Base-by-base conservation (phyloP, 2,888 invertebrate species). In the Peribatodes rhomboidaria region DNA sequence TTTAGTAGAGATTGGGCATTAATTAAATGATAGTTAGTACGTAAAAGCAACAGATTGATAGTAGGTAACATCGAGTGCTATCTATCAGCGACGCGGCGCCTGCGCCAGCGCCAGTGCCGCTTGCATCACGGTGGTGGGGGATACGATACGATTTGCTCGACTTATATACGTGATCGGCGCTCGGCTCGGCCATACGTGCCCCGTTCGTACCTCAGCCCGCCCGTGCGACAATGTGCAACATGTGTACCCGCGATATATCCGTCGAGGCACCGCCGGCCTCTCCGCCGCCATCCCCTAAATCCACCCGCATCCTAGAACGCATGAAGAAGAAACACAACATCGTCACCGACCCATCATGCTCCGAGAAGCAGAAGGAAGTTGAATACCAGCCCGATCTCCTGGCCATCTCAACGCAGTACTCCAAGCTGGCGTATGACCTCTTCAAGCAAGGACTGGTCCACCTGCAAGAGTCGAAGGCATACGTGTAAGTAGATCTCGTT, bases 261-360 rank as follows among this genome's bases (percentile, higher is more conserved):
- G 81, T 78, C 58, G 75, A 77, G 59, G 80, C 81, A 39, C 75
- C 81, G 55, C 75, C 74, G 33, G 55, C 55, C 11, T 10, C 54
- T 16, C 77, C 77, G 37, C 73, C 76, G 52, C 76, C 79, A 10
- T 74, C 74, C n/a, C 59, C 74, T 0, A 76, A 79, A 58, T 58
- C 70, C 0, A 78, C 77, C 65, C 81, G 79, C 42, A 78, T 79
- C 1, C 62, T 93, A 35, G 90, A 93, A 54, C 77, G 88, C 2
- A 81, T 93, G 83, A 94, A 93, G 88, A 84, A 72, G 68, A 92
- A 92, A 73, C 94, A 94, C 70, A 90, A 90, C 58, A 87, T 92
- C 55, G 77, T 82, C 46, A 93, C 90, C 1, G 85, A 92, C 54
- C 92, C 92, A 3, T 72, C 72, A 27, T 81, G 83, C 66, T 81